Evolutionary conservation across 35 echinoderm and acorn worm species (phyloP), one percentile per base, ranked within the genome.

Genomic region (Ophiothrix spiculata): DNA sequence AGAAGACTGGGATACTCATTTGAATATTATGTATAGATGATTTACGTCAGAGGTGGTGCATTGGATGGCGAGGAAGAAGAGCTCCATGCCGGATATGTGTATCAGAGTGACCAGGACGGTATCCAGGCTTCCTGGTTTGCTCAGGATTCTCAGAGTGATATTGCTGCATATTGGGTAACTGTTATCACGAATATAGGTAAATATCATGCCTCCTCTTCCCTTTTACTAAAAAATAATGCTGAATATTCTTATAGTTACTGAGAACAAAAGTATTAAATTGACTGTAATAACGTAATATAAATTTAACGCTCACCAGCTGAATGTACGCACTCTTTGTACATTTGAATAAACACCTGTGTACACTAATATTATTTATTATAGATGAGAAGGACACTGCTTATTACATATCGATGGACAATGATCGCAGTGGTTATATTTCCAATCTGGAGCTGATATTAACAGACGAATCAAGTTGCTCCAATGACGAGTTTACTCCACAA

Each of bases 61-160:
- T 21, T 89, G 36, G 64, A 81, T 46, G 87, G 87, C 25, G 87
- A 83, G 31, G 37, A 19, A 75, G 87, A 89, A 49, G 79, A 83
- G 37, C 4, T 82, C 10, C 64, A 82, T 21, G 31, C 74, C 42
- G 80, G 87, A 4, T 89, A 83, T 81, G 39, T 89, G 25, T 81
- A 39, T 38, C 79, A 82, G 74, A 89, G 56, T 39, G 80, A 75
- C 37, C 33, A 8, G 10, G 14, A 73, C 4, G 80, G 79, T 33
- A 89, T 89, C 35, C 60, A 75, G 64, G 87, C 87, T 33, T 82
- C 87, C 3, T 89, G 87, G 87, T 39, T 75, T 33, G 87, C 79
- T 40, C 39, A 29, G 21, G 87, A 89, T 76, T 46, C 54, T 42
- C 46, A 89, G 31, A 89, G 87, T 83, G 87, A 80, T 76, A 89